Conservation (phyloP, 2,113 vertebrate genomes). For the Austrofundulus limnaeus region DNA sequence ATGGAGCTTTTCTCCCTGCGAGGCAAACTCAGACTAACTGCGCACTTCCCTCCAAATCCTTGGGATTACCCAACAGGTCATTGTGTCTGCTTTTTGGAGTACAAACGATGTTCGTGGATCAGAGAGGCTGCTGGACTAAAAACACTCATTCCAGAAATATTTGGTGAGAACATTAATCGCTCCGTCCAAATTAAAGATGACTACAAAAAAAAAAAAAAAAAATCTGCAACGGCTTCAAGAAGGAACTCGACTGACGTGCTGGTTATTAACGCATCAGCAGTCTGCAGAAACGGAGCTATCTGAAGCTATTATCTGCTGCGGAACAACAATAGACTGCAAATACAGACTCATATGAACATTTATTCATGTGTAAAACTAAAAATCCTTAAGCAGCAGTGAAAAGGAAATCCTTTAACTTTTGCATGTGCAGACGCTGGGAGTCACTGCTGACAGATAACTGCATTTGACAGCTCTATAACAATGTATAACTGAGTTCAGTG, state of each 20-base stretch:
- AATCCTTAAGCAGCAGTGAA: neutral
- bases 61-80: constrained; percentile 78
- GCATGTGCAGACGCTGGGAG: constrained; percentile 12
- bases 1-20: constrained; percentile 57
- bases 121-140: constrained; percentile 17
- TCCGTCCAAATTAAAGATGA: constrained; percentile 16
- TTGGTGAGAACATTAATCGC: constrained; percentile 39
- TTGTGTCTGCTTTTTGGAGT: constrained; percentile 56
- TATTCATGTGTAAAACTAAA: neutral
- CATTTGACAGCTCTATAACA: constrained; percentile 32
- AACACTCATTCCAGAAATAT: constrained; percentile 38
- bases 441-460: constrained; percentile 7
- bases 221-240: neutral
- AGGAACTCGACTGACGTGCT: constrained; percentile 17
- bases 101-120: constrained; percentile 44
- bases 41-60: constrained; percentile 72
- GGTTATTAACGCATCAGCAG: constrained; percentile 25
- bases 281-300: constrained; percentile 8
- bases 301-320: constrained; percentile 19
- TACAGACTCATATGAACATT: neutral
- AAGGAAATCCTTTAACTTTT: neutral
- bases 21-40: constrained; percentile 70
- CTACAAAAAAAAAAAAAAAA: constrained; percentile 18
- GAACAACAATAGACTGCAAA: constrained; percentile 11
- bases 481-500: constrained; percentile 19